Base-by-base conservation (phyloP, 1,140 invertebrate genomes). In the Ectropis grisescens region DNA sequence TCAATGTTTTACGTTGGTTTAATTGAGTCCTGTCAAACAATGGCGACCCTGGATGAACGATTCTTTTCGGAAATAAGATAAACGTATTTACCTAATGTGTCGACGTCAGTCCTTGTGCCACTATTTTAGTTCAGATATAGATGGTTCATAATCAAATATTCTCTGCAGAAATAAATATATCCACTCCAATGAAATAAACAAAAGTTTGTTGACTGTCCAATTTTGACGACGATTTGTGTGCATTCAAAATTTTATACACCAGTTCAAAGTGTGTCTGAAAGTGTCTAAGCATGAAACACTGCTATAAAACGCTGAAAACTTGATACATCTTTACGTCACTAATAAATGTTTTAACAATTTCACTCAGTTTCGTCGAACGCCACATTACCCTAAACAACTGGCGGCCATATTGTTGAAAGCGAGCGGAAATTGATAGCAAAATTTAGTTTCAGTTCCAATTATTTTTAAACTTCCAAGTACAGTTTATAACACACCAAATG, bases 321-420 rank as follows among this genome's bases (percentile, higher is more conserved):
- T 68, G 72, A 74, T 72, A 62, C 76, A 81, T 81, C 58, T 72
- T 81, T 68, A 64, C 58, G 56, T 70, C 56, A 66, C 58, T 70
- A 58, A 55, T 61, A 68, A 68, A 62, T 72, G 64, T 81, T 70
- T 59, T 64, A 74, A 61, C 53, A 79, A 75, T 76, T 75, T 78
- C 71, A 81, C 70, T 72, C 66, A 58, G 69, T 68, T 78, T 75
- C 68, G 58, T 74, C 64, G 68, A 81, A 82, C 80, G 80, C 80
- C 80, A 82, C 80, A 82, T 82, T 82, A 80, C 78, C 74, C 75
- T 75, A 75, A 78, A 82, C 80, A 81, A 82, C 67, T 76, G 75
- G 75, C 74, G 68, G 80, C 80, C 80, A 82, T 82, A 79, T 82
- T 82, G 74, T 69, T 74, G 62, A 78, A 70, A 74, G 55, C 74